phyloP scores from a whole-genome alignment of 2,888 invertebrate species.

The Sarcophaga variegata region DNA sequence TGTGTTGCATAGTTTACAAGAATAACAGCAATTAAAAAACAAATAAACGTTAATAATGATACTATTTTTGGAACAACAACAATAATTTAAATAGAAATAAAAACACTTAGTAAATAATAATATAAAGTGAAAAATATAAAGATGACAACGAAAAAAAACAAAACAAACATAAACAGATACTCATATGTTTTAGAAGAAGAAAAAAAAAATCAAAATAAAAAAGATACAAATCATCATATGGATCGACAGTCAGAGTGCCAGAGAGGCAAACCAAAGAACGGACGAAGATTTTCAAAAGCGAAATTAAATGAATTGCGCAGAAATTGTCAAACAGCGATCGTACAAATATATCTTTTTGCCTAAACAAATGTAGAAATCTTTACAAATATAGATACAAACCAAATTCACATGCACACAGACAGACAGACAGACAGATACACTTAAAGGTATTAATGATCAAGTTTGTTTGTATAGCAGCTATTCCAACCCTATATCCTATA shows the following conservation, averaged over 20 bases:
- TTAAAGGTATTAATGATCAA: constrained; percentile 13
- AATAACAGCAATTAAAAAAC: not conserved
- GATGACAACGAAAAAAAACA: constrained; percentile 19
- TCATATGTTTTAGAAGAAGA: constrained; percentile 6
- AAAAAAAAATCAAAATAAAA: constrained; percentile 19
- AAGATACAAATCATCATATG: not conserved
- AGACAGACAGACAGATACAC: not conserved
- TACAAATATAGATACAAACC: constrained; percentile 19
- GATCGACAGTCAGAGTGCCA: not conserved
- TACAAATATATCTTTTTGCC: not conserved
- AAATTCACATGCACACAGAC: not conserved
- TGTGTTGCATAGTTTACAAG: constrained; percentile 23
- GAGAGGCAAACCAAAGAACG: not conserved
- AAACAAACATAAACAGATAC: constrained; percentile 38
- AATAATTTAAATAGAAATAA: not conserved
- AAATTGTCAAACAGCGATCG: constrained; percentile 59
- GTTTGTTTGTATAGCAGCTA: constrained; percentile 2
- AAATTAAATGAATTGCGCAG: constrained; percentile 66
- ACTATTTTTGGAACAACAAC: constrained; percentile 47
- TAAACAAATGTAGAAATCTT: too few relatives aligned
- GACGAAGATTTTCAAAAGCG: constrained; percentile 22
- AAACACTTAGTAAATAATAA: constrained; percentile 48
- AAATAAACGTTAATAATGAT: not conserved
- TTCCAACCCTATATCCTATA: too few relatives aligned
- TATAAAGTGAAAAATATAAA: constrained; percentile 34